Base-by-base conservation (phyloP, 2,797 vertebrate genomes). In the Pachyuromys duprasi region DNA sequence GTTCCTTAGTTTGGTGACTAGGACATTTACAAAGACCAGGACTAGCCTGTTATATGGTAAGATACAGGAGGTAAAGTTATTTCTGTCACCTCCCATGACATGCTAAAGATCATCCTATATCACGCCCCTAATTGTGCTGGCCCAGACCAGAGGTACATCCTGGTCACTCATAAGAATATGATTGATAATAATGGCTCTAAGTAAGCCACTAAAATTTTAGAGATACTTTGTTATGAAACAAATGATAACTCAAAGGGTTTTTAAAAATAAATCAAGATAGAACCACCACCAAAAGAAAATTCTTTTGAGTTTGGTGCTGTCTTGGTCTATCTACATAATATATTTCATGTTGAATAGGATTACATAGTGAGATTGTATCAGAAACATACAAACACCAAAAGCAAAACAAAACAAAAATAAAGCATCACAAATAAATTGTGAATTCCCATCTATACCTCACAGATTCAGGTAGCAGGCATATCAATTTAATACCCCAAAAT, bases 241-340 rank as follows among this genome's bases (percentile, higher is more conserved):
- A 94, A 88, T 95, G 33, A 3, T 88, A 63, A 79, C 49, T 63
- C 26, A 57, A 93, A 84, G 3, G 1, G 5, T 36, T n/a, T 53
- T 81, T 53, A 67, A 84, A 39, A 82, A 57, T 14, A 81, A 90
- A 78, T 89, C 5, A 96, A 96, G 95, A 87, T 63, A 79, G 26
- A 95, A 22, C 31, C 33, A 94, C 4, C 31, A 84, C 36, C 9
- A 26, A 53, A 86, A 26, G 63, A 53, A 86, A 69, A 86, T 53
- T 53, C 33, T 20, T 53, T 2, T 67, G 31, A n/a, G 18, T 53
- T 53, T 67, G 18, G 49, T 63, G 82, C 31, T 12, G 31, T 1
- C 31, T 84, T 84, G 12, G 28, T 49, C 6, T 49, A n/a, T 28
- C 2, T 53, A 57, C 55, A 57, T 4, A 15, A 57, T 57, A 14